A percentile compares a stretch with the other conserved stretches of the same genome.
These are phyloP conservation scores for Himalopsyche anomala DNA, from an alignment of 2,888 invertebrate species.

Conservation along the genomic window DNA sequence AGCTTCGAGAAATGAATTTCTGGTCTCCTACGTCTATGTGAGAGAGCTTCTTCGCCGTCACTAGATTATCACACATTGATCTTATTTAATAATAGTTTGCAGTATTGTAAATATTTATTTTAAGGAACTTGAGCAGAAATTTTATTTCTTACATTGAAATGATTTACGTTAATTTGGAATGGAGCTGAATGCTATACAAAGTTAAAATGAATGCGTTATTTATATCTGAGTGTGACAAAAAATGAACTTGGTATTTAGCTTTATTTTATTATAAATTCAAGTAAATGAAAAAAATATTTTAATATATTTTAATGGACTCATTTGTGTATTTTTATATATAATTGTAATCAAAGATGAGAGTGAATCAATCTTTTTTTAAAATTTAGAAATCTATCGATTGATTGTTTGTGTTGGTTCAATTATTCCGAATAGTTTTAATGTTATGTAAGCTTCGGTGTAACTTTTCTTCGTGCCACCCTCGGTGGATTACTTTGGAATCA, in stretches of 20 bases:
- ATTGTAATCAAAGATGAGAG: neutral
- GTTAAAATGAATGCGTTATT: conserved; percentile 31
- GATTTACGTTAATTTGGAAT: neutral
- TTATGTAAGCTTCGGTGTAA: neutral
- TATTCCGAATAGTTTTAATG: conserved; percentile 19
- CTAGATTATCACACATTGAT: conserved; percentile 35
- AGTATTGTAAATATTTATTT: conserved; percentile 39
- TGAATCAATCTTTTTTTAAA: neutral
- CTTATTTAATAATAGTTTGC: conserved; percentile 29
- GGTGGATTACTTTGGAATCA: neutral
- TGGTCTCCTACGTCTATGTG: conserved; percentile 91
- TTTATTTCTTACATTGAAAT: neutral
- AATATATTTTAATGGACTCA: conserved; percentile 23
- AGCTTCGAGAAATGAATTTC: conserved; percentile 89
- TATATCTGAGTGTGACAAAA: conserved; percentile 33
- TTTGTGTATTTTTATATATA: conserved; percentile 21
- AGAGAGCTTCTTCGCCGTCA: conserved; percentile 52
- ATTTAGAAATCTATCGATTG: neutral
- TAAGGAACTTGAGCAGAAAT: conserved; percentile 19
- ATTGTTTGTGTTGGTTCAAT: neutral
- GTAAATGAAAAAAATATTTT: neutral
- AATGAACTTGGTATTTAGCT: conserved; percentile 29
- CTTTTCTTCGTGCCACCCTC: neutral
- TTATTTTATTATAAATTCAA: conserved; percentile 7
- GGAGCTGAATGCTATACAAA: conserved; percentile 6